phyloP scores from a whole-genome alignment of 2,888 invertebrate species.

The Lomographa bimaculata region DNA sequence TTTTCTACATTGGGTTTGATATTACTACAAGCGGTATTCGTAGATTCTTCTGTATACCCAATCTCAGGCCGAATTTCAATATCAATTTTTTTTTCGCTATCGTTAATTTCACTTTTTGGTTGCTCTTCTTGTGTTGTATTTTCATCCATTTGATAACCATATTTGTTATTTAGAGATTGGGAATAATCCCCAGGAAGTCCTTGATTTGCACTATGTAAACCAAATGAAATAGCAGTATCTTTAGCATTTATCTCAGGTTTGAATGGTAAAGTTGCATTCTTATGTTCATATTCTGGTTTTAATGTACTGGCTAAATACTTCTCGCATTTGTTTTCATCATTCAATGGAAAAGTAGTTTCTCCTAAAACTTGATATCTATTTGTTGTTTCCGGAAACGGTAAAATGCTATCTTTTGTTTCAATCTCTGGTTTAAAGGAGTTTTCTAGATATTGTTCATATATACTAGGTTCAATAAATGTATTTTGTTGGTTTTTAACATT shows the following conservation, averaged over 20 bases:
- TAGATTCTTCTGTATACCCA: background rate
- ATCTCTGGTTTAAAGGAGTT: background rate
- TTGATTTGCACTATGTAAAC: background rate
- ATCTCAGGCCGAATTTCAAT: background rate
- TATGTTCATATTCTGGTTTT: no score
- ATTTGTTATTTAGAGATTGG: no score
- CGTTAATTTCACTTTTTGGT: background rate
- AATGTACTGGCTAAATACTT: no score
- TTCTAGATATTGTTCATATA: background rate
- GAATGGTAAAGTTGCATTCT: no score
- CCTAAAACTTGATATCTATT: background rate
- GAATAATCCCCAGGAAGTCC: background rate
- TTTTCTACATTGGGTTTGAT: conserved; percentile 5
- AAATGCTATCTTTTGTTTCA: background rate
- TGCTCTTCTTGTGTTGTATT: no score
- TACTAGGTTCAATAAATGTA: background rate
- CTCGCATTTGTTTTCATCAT: no score
- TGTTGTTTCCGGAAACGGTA: background rate
- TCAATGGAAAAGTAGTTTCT: background rate
- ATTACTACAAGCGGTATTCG: conserved; percentile 7
- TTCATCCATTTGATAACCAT: no score
- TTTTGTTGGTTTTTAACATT: background rate
- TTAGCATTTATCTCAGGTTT: conserved; percentile 1
- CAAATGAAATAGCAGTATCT: background rate
- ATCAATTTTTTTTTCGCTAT: conserved; percentile 1